Conservation (phyloP, 2,888 invertebrate species). For the Netelia melanura region DNA sequence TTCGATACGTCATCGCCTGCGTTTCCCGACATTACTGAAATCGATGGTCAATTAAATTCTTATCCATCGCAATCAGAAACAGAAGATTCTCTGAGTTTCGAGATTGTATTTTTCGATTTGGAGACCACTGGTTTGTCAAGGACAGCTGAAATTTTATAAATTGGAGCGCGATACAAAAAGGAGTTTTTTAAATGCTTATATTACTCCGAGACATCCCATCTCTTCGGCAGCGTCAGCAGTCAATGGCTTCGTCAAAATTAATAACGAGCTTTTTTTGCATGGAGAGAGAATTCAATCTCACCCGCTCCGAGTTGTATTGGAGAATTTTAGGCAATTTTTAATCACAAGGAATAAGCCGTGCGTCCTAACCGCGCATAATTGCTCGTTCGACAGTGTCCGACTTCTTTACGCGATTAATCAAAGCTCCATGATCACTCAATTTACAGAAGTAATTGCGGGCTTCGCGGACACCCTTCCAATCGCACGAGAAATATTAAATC, state of each 20-base stretch:
- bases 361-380: constrained; percentile 59
- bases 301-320: constrained; percentile 53
- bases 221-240: constrained; percentile 40
- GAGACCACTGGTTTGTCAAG: constrained; percentile 58
- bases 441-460: constrained; percentile 49
- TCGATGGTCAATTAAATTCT: background rate
- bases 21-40: constrained; percentile 20
- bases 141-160: constrained; percentile 55
- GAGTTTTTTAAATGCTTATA: background rate
- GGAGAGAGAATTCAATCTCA: constrained; percentile 14
- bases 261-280: constrained; percentile 11
- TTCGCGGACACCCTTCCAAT: constrained; percentile 60
- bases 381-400: constrained; percentile 53
- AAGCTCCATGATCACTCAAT: constrained; percentile 41
- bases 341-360: constrained; percentile 29
- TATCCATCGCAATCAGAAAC: background rate
- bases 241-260: constrained; percentile 37
- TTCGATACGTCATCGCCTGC: constrained; percentile 26
- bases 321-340: constrained; percentile 51
- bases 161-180: too few relatives aligned
- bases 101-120: constrained; percentile 61
- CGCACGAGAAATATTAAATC: constrained; percentile 33
- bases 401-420: constrained; percentile 42
- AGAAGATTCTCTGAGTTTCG: constrained; percentile 12
- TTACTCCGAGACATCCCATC: constrained; percentile 59